Evolutionary conservation across 2,113 vertebrate species (phyloP).

Genomic region (Gymnogyps californianus): DNA sequence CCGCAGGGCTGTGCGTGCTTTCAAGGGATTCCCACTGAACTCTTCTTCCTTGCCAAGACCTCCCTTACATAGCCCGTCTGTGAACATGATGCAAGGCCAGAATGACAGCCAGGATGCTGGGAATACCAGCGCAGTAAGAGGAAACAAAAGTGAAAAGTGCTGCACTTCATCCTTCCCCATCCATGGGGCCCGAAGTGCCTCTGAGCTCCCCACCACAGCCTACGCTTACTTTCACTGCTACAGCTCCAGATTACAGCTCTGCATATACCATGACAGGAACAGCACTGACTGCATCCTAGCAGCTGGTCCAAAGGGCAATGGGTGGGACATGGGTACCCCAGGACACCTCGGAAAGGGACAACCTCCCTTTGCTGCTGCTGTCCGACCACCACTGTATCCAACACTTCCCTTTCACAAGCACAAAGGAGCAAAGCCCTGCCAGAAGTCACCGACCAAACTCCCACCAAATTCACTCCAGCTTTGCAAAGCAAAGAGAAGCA

Average conservation of each 20-base stretch:
- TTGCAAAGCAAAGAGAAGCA: neutral
- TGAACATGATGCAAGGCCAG: neutral
- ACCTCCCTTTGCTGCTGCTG: neutral
- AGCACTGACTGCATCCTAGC: neutral
- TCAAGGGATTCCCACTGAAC: neutral
- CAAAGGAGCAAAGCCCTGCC: neutral
- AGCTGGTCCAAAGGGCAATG: neutral
- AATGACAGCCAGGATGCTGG: rapidly evolving
- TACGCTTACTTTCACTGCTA: neutral
- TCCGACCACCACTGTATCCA: neutral
- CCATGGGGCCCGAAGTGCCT: rapidly evolving
- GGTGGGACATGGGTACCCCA: neutral
- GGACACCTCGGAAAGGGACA: neutral
- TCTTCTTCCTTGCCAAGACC: neutral
- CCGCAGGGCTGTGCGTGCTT: neutral
- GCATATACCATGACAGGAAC: neutral
- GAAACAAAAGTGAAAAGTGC: neutral
- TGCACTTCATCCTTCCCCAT: neutral
- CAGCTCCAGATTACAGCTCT: neutral
- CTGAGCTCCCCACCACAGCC: neutral
- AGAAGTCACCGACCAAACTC: neutral
- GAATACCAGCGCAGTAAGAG: neutral
- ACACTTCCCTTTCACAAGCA: neutral
- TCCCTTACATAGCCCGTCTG: neutral
- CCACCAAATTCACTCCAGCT: neutral